Conservation (phyloP, 1,140 invertebrate species). For the Luehdorfia chinensis region DNA sequence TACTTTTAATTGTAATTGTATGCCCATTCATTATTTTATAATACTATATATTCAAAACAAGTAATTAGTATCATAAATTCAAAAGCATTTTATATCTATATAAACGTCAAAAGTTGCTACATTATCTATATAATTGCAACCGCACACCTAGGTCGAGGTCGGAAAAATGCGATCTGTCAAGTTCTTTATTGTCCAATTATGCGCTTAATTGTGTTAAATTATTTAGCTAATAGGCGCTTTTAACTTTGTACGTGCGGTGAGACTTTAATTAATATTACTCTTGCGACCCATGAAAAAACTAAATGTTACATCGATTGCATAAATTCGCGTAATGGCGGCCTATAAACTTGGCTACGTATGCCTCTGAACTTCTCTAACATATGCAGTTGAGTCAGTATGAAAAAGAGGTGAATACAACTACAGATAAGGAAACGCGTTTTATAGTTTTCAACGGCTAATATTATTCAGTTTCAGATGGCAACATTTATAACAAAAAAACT, state of each 20-base stretch:
- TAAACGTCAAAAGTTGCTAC: neutral
- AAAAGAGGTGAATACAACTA: neutral
- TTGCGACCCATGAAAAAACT: neutral
- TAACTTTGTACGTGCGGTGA: slow-evolving; percentile 11
- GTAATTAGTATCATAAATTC: no score
- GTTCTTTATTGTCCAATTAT: slow-evolving; percentile 10
- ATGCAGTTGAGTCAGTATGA: neutral
- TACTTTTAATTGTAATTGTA: no score
- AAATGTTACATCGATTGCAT: slow-evolving; percentile 11
- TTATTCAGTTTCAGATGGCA: slow-evolving; percentile 1
- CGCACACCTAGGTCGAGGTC: neutral
- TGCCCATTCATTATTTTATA: no score
- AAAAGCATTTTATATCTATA: neutral
- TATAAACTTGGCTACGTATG: slow-evolving; percentile 1
- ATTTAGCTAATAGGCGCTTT: slow-evolving; percentile 14
- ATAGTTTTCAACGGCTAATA: slow-evolving; percentile 8
- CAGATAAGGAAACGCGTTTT: slow-evolving; percentile 13
- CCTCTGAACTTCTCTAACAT: neutral
- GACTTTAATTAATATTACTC: slow-evolving; percentile 11
- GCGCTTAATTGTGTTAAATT: slow-evolving; percentile 15
- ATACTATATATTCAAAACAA: no score
- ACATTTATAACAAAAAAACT: slow-evolving; percentile 6
- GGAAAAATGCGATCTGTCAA: neutral
- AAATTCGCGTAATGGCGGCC: neutral
- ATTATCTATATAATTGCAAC: neutral